These are phyloP conservation scores for Piprites chloris DNA, from an alignment of 2,113 vertebrate species.

Conservation along the genomic window DNA sequence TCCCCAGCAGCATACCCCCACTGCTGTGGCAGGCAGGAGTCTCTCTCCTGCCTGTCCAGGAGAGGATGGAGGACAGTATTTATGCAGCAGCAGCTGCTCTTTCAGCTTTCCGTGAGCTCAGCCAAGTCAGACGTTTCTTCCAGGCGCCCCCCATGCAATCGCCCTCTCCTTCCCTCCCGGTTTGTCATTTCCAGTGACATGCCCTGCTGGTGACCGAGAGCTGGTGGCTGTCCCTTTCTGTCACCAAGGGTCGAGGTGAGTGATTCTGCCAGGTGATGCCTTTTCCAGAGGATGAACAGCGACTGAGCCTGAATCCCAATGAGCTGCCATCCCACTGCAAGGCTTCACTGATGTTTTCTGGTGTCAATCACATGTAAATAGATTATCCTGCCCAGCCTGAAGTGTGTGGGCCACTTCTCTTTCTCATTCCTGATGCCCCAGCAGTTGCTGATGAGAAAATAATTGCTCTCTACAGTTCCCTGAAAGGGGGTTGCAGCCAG, in stretches of 20 bases:
- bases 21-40: neutral
- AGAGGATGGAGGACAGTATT: neutral
- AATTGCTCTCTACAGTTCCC: neutral
- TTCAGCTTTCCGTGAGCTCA: neutral
- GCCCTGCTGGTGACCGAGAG: neutral
- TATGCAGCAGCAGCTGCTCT: rapidly evolving
- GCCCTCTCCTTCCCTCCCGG: neutral
- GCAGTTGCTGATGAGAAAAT: neutral
- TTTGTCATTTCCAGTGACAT: neutral
- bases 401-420: neutral
- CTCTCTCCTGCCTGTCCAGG: neutral
- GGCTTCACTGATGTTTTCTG: neutral
- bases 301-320: neutral
- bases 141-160: rapidly evolving
- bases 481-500: neutral
- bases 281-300: neutral
- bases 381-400: neutral
- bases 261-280: neutral
- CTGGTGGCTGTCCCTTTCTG: neutral
- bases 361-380: neutral
- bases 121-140: neutral
- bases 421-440: neutral
- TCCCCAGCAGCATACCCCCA: neutral
- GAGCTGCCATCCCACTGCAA: neutral
- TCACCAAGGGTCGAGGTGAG: neutral